phyloP scores from a whole-genome alignment of 2,113 vertebrate genomes.

The Excalfactoria chinensis region DNA sequence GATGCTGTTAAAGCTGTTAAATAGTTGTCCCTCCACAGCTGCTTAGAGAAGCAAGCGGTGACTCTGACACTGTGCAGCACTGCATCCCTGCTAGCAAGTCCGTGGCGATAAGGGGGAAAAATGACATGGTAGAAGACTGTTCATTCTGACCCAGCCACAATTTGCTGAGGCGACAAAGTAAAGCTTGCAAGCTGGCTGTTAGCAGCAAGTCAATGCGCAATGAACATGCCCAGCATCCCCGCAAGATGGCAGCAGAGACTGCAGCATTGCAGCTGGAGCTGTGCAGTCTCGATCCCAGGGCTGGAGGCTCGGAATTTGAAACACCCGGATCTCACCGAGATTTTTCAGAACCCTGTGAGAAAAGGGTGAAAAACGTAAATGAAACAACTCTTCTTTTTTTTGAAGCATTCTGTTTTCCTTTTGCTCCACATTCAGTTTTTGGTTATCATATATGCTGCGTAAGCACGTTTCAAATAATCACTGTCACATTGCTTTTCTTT shows the following conservation, averaged over 20 bases:
- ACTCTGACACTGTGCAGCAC: background rate
- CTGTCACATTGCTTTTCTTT: background rate
- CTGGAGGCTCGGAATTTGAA: background rate
- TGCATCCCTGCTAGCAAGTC: rapidly evolving
- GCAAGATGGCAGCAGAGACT: conserved; percentile 66
- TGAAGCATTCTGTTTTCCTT: too few species aligned
- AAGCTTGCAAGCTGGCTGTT: rapidly evolving
- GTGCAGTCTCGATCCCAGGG: rapidly evolving
- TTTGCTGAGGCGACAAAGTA: rapidly evolving
- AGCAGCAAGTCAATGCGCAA: background rate
- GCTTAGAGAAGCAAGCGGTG: background rate
- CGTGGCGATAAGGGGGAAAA: rapidly evolving
- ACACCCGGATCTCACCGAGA: background rate
- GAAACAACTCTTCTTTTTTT: rapidly evolving
- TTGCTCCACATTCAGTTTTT: background rate
- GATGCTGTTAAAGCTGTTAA: background rate
- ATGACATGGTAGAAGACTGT: background rate
- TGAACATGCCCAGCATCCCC: background rate
- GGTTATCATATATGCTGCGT: background rate
- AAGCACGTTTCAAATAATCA: background rate
- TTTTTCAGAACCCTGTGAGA: background rate
- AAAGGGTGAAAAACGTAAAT: background rate
- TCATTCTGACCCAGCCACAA: too few species aligned
- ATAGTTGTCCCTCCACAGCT: background rate
- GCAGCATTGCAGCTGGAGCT: rapidly evolving